phyloP scores from a whole-genome alignment of 2,113 vertebrate genomes.

The Pipra filicauda region DNA sequence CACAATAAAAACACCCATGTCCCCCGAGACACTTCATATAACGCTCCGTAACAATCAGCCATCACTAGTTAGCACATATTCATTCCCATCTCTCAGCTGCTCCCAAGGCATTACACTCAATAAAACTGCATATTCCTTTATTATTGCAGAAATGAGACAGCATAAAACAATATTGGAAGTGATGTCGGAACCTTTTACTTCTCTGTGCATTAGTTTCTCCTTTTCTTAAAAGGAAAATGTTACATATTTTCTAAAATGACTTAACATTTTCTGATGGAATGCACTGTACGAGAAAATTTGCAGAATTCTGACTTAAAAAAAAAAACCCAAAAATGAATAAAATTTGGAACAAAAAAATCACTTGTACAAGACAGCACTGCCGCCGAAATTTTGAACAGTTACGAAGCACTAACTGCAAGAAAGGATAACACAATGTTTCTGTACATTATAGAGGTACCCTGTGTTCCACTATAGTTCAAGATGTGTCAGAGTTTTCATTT shows the following conservation, averaged over 20 bases:
- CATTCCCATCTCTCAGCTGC: not conserved
- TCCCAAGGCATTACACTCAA: not conserved
- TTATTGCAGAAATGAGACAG: not conserved
- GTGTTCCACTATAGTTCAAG: constrained; percentile 24
- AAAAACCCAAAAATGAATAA: not conserved
- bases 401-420: not conserved
- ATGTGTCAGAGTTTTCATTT: constrained; percentile 51
- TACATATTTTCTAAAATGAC: not conserved
- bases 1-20: not conserved
- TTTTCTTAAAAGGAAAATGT: not conserved
- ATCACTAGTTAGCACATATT: not conserved
- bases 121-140: not conserved
- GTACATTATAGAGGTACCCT: not conserved
- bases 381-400: not conserved
- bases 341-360: not conserved
- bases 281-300: not conserved
- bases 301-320: not conserved
- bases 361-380: not conserved
- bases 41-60: not conserved
- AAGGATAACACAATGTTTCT: constrained; percentile 16
- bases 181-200: not conserved
- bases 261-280: not conserved
- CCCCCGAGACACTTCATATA: not conserved
- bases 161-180: not conserved
- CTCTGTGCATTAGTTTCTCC: not conserved